Base-by-base conservation (phyloP, 2,797 vertebrate species). In the Lutjanus argentimaculatus region DNA sequence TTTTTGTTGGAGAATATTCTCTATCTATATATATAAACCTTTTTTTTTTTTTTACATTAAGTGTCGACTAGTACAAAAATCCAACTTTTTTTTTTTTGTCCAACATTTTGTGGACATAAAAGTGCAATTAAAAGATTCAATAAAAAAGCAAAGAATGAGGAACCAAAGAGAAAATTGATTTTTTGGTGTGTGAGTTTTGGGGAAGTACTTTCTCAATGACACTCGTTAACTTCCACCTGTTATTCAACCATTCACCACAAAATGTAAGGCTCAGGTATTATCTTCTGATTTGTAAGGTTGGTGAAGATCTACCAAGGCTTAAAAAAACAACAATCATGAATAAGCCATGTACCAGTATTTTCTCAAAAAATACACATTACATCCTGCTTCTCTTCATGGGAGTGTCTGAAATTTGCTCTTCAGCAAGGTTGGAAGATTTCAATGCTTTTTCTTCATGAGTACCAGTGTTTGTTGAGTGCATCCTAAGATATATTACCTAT, bases 1-100 rank as follows among this genome's bases (percentile, higher is more conserved):
- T 67, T 63, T 72, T 55, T 70, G 12, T 55, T 75, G 0, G 11
- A 19, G 19, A n/a, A 15, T 48, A 17, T 77, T 61, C 72, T 11
- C 6, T 25, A 25, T 25, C 25, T 25, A 25, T 25, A 25, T n/a
- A n/a, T n/a, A n/a, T n/a, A n/a, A n/a, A n/a, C n/a, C n/a, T n/a
- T n/a, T n/a, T n/a, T n/a, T n/a, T n/a, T n/a, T n/a, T n/a, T n/a
- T n/a, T n/a, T n/a, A n/a, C n/a, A n/a, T n/a, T n/a, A n/a, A n/a
- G n/a, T n/a, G n/a, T n/a, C n/a, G n/a, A n/a, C n/a, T n/a, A n/a
- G n/a, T n/a, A n/a, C n/a, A n/a, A n/a, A n/a, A n/a, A n/a, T n/a
- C n/a, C n/a, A n/a, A n/a, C n/a, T n/a, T n/a, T n/a, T n/a, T n/a
- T 30, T 65, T 64, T 21, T n/a, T 15, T 63, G 6, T 36, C 7